Evolutionary conservation across 2,797 vertebrate species (phyloP), one percentile per base, ranked within the genome.

Genomic region (Leontocebus nigricollis): DNA sequence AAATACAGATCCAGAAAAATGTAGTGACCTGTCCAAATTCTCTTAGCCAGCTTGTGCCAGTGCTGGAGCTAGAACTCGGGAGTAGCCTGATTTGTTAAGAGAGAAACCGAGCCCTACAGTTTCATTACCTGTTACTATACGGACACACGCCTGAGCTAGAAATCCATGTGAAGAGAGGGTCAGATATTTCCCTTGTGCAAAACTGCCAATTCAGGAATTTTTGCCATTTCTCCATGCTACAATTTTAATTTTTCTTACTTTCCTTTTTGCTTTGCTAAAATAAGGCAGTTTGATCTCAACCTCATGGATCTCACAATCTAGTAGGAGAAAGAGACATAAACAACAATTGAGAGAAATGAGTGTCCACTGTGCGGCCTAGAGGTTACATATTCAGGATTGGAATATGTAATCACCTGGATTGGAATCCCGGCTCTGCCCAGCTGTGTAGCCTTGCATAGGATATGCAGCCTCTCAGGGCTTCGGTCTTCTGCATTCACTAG

Each of bases 281-380:
- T 52, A 70, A 86, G 46, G 1, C 46, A 36, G 26, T 39, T 86
- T 86, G 7, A 39, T 52, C 14, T 48, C 39, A 13, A 27, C 64
- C 84, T 72, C n/a, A 27, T 17, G 46, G 30, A 67, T 50, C 44
- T 85, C 44, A 48, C 64, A 48, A 10, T 36, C 44, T 36, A 9
- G 22, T 2, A 27, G 41, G 22, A 64, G 33, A 50, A 86, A 70
- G 46, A 86, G 5, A 86, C 24, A 55, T 41, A 55, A 72, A 30
- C 15, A 52, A 41, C 15, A 30, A 20, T 52, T 30, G 15, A 7
- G 46, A 72, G 52, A 24, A 55, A 22, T 55, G 8, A 5, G 9
- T 7, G 0, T 27, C 1, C 4, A 8, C 33, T 1, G 1, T 39
- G 64, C 4, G 27, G 46, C 33, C 27, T 52, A 27, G 22, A 17